These are phyloP conservation scores for Chauna torquata DNA, from an alignment of 2,113 vertebrate genomes.

Conservation along the genomic window DNA sequence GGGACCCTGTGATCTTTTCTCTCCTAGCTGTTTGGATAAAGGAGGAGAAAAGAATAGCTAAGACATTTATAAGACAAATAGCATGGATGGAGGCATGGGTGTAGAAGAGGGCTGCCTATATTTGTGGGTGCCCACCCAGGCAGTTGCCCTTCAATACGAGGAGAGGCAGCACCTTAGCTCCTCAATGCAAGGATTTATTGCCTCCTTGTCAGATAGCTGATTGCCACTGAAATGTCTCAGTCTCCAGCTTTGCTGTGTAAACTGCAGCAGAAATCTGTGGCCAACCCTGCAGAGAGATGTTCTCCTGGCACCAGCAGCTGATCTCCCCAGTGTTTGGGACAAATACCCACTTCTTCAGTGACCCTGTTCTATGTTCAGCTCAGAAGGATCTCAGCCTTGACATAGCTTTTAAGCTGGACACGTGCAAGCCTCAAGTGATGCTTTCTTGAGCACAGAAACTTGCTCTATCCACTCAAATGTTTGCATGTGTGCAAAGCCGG, in stretches of 20 bases:
- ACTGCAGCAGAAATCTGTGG: not conserved
- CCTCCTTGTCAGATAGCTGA: not conserved
- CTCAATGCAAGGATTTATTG: not conserved
- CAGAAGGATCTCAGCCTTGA: not conserved
- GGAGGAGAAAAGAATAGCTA: not conserved
- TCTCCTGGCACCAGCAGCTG: not conserved
- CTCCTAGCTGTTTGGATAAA: not conserved
- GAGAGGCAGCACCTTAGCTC: not conserved
- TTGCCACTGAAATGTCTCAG: not conserved
- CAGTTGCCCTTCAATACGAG: not conserved
- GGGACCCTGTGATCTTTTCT: not conserved
- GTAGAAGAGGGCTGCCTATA: not conserved
- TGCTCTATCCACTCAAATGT: not conserved
- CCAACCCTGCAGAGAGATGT: not conserved
- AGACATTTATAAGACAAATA: not conserved
- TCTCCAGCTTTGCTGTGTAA: not conserved
- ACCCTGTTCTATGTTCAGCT: not conserved
- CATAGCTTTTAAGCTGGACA: not conserved
- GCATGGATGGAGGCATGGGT: not conserved
- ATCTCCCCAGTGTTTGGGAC: not conserved
- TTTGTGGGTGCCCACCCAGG: not conserved
- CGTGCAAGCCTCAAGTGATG: not conserved
- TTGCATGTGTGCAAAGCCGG: not conserved
- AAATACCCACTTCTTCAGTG: not conserved
- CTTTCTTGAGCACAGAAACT: not conserved